phyloP scores from a whole-genome alignment of 2,888 invertebrate genomes.

The Dynastes maya region DNA sequence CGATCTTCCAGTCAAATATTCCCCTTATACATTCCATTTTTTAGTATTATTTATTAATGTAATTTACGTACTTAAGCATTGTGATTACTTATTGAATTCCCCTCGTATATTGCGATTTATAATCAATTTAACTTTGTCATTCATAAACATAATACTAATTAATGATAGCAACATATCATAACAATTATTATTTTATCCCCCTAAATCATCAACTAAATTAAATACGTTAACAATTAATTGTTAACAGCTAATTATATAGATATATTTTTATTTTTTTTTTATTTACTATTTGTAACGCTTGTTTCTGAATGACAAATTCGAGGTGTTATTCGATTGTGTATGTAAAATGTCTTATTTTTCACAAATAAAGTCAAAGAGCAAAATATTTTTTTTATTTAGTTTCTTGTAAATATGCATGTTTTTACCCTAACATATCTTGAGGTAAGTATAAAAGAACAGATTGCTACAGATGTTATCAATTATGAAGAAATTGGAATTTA shows the following conservation, averaged over 20 bases:
- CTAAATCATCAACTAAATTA: neutral
- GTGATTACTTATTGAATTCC: conserved; percentile 25
- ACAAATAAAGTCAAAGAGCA: conserved; percentile 48
- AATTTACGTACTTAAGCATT: conserved; percentile 26
- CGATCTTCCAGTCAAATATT: conserved; percentile 35
- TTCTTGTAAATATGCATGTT: neutral
- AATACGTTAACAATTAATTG: no score
- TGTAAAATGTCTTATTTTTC: conserved; percentile 48
- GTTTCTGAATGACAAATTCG: conserved; percentile 42
- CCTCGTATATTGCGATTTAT: conserved; percentile 5
- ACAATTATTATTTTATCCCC: neutral
- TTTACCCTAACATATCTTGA: no score
- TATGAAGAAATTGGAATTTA: no score
- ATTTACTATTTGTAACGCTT: conserved; percentile 10
- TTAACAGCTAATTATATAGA: no score
- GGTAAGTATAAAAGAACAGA: no score
- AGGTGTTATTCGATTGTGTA: conserved; percentile 23
- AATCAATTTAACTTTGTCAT: conserved; percentile 31
- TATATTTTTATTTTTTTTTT: neutral
- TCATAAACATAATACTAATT: conserved; percentile 30
- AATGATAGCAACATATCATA: conserved; percentile 22
- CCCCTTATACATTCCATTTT: conserved; percentile 28
- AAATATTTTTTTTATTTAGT: conserved; percentile 18
- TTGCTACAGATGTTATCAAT: no score
- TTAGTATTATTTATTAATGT: conserved; percentile 2